Evolutionary conservation across 37 sponge, comb jelly and placozoan species (phyloP).

Genomic region (Amphimedon queenslandica): DNA sequence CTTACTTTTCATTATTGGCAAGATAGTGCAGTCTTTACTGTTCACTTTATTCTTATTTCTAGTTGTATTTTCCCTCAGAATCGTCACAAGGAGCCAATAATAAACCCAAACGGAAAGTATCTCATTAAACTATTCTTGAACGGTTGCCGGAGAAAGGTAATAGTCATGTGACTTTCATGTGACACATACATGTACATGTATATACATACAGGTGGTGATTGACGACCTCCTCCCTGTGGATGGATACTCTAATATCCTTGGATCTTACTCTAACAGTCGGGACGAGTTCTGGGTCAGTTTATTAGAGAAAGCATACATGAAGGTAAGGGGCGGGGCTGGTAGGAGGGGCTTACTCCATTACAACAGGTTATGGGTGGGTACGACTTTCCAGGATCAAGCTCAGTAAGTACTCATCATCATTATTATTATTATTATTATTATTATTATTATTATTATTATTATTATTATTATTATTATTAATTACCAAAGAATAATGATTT

Average conservation of each 20-base stretch:
- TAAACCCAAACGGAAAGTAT: constrained; percentile 93
- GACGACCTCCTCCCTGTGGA: constrained; percentile 92
- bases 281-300: constrained; percentile 98
- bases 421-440: neutral
- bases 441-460: neutral
- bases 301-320: constrained; percentile 98
- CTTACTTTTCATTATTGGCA: neutral
- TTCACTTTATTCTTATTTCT: neutral
- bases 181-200: neutral
- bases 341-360: too few species aligned
- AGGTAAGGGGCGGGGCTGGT: constrained; percentile 40
- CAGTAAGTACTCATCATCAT: constrained; percentile 49
- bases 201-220: constrained; percentile 70
- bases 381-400: constrained; percentile 98
- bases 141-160: constrained; percentile 85
- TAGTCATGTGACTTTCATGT: neutral
- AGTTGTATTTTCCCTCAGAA: constrained; percentile 49
- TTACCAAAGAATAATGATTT: constrained; percentile 86
- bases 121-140: constrained; percentile 80
- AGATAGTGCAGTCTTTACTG: neutral
- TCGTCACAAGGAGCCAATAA: constrained; percentile 78
- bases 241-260: constrained; percentile 71
- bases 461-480: neutral
- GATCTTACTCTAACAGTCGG: constrained; percentile 82
- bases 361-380: constrained; percentile 98